Conservation (phyloP, 2,797 vertebrate genomes). For the Epinephelus malabaricus region DNA sequence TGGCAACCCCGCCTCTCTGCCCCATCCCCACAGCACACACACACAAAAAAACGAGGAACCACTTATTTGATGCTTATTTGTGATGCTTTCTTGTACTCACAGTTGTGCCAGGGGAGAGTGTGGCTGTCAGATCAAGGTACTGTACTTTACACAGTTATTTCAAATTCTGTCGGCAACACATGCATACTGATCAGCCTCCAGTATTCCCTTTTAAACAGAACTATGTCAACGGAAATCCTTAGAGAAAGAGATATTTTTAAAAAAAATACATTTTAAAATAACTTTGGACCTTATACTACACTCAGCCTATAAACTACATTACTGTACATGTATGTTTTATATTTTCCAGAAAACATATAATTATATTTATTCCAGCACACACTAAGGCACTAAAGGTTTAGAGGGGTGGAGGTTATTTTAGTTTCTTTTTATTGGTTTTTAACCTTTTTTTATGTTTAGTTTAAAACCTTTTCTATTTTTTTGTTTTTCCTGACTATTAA, state of each 20-base stretch:
- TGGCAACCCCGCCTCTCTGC: neutral
- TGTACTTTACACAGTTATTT: slow-evolving; percentile 20
- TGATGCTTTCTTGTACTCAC: slow-evolving; percentile 24
- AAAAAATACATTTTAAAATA: neutral
- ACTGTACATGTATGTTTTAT: neutral
- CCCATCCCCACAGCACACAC: neutral
- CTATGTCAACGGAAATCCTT: too few species aligned
- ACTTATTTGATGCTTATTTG: neutral
- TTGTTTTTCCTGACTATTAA: neutral
- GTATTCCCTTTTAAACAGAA: neutral
- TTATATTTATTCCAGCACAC: neutral
- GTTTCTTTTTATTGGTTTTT: too few species aligned
- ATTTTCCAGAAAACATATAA: neutral
- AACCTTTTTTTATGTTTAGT: too few species aligned
- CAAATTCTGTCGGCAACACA: slow-evolving; percentile 30
- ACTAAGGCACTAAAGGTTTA: neutral
- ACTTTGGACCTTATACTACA: neutral
- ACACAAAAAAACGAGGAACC: neutral
- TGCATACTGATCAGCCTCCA: slow-evolving; percentile 26
- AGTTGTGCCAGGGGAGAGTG: slow-evolving; percentile 10
- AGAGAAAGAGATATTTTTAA: neutral
- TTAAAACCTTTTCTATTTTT: too few species aligned
- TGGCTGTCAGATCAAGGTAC: slow-evolving; percentile 49
- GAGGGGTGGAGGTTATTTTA: neutral
- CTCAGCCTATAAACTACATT: neutral